Evolutionary conservation across 2,888 invertebrate genomes (phyloP).

Genomic region (Drosophila picticornis): DNA sequence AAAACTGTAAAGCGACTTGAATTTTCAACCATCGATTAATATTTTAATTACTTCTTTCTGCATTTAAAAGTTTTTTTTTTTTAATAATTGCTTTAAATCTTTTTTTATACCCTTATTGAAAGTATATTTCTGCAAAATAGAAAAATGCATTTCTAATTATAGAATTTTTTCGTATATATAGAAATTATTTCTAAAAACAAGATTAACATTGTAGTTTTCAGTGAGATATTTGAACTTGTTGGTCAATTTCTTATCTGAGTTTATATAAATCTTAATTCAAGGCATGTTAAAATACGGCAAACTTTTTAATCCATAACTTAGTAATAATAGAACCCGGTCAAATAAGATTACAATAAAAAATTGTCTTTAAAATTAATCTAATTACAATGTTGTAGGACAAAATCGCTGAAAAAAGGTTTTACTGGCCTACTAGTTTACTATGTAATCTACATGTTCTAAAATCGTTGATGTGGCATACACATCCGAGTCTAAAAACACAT

Average conservation of each 20-base stretch:
- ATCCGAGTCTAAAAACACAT: neutral
- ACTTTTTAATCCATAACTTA: neutral
- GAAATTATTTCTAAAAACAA: neutral
- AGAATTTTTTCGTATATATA: too few species aligned
- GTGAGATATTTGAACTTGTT: neutral
- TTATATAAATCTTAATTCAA: neutral
- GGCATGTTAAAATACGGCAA: neutral
- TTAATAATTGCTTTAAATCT: too few species aligned
- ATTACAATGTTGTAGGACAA: neutral
- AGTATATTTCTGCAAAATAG: neutral
- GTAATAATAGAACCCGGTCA: neutral
- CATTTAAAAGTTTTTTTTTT: neutral
- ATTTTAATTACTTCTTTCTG: neutral
- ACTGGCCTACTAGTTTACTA: neutral
- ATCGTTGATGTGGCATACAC: neutral
- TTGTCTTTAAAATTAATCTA: neutral
- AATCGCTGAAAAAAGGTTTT: neutral
- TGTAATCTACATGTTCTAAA: neutral
- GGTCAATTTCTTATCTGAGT: neutral
- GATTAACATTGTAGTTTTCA: neutral
- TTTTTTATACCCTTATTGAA: too few species aligned
- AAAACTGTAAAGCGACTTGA: neutral
- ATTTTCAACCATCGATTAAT: neutral
- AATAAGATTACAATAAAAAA: neutral
- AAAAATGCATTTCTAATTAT: neutral